phyloP scores from a whole-genome alignment of 2,888 invertebrate species.

The Nipponacmea schrenckii region DNA sequence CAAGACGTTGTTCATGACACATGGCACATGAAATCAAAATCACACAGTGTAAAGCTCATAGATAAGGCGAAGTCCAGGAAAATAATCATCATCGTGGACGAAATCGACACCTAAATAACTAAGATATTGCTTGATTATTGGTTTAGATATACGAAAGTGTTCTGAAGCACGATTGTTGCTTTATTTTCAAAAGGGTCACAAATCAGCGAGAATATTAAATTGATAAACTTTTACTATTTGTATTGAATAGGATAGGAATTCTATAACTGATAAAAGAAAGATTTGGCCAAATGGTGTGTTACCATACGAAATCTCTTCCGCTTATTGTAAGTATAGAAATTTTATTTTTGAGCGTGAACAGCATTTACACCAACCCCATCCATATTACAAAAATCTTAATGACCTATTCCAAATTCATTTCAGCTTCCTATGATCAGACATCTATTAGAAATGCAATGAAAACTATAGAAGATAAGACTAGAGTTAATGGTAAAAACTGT shows the following conservation, averaged over 20 bases:
- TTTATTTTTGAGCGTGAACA: no score
- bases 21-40: no score
- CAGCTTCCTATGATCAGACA: slow-evolving; percentile 1
- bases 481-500: slow-evolving; percentile 73
- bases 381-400: not conserved
- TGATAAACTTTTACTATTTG: no score
- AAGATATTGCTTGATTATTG: no score
- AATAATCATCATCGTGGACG: no score
- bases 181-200: no score
- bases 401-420: not conserved
- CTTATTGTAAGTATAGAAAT: slow-evolving; percentile 33
- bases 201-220: no score
- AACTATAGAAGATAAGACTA: slow-evolving; percentile 48
- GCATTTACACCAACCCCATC: not conserved
- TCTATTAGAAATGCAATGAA: slow-evolving; percentile 49
- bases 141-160: no score
- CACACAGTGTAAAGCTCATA: no score
- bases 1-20: not conserved
- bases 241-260: slow-evolving; percentile 43
- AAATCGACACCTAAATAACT: no score
- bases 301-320: slow-evolving; percentile 45
- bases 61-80: no score
- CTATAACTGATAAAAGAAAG: slow-evolving; percentile 36
- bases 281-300: slow-evolving; percentile 53
- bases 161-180: no score